phyloP scores from a whole-genome alignment of 2,888 invertebrate genomes.

The Nomada ruficornis region DNA sequence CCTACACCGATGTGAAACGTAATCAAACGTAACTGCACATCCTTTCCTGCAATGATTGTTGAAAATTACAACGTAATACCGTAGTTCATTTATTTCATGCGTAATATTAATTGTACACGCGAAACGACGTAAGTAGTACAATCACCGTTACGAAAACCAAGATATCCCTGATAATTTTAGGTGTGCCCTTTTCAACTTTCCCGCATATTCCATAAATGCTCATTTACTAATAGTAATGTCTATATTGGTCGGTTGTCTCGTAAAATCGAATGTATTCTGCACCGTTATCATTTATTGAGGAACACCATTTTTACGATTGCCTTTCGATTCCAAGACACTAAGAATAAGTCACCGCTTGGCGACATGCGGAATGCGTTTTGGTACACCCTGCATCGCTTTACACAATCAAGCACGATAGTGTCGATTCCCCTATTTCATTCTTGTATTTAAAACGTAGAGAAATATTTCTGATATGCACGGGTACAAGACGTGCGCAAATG shows the following conservation, averaged over 20 bases:
- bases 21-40: conserved; percentile 52
- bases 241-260: neutral
- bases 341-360: conserved; percentile 32
- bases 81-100: neutral
- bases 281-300: conserved; percentile 57
- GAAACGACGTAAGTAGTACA: neutral
- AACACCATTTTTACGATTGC: conserved; percentile 35
- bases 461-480: neutral
- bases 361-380: conserved; percentile 53
- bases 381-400: neutral
- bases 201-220: neutral
- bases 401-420: conserved; percentile 40
- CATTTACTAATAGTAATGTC: neutral
- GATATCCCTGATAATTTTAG: neutral
- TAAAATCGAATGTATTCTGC: conserved; percentile 12
- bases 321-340: conserved; percentile 42
- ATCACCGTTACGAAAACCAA: conserved; percentile 9
- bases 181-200: neutral
- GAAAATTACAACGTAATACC: conserved; percentile 12
- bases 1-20: conserved; percentile 65
- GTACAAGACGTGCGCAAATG: conserved; percentile 6
- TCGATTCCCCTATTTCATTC: conserved; percentile 35
- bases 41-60: conserved; percentile 12
- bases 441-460: neutral
- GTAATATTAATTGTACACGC: neutral